These are phyloP conservation scores for Rhyacophila evoluta DNA, from an alignment of 2,888 invertebrate genomes.

Conservation along the genomic window DNA sequence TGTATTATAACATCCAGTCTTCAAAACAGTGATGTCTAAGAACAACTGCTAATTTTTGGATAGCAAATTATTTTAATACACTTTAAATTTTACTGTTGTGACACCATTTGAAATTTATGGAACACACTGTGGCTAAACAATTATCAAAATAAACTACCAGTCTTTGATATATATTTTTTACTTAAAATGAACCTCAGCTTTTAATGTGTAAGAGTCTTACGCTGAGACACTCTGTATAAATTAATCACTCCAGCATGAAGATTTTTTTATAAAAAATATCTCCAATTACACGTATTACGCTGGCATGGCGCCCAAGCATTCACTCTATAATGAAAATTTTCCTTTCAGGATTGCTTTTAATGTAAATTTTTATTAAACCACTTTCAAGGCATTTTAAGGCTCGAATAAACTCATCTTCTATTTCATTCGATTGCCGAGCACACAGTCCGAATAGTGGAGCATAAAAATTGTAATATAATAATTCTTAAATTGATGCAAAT, in stretches of 20 bases:
- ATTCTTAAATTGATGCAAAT: not conserved
- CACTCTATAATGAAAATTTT: not conserved
- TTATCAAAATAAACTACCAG: too few species aligned
- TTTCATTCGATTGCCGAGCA: not conserved
- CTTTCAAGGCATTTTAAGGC: not conserved
- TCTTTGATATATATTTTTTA: too few species aligned
- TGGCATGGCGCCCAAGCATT: conserved; percentile 1
- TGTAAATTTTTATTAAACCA: conserved; percentile 10
- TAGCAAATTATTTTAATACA: too few species aligned
- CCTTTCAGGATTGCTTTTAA: conserved; percentile 9
- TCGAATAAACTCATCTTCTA: not conserved
- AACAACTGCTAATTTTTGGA: too few species aligned
- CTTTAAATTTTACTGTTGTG: too few species aligned
- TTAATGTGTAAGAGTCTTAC: too few species aligned
- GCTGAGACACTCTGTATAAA: too few species aligned
- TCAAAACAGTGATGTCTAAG: too few species aligned
- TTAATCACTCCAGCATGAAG: not conserved
- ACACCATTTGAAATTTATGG: too few species aligned
- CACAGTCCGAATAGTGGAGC: not conserved
- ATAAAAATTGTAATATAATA: not conserved
- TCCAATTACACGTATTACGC: not conserved
- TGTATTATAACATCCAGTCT: too few species aligned
- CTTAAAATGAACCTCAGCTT: too few species aligned
- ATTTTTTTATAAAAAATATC: not conserved
- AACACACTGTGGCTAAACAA: too few species aligned